Conservation (phyloP, 30 jellyfish, hydroid and myxozoan genomes). For the Clytia hemisphaerica region DNA sequence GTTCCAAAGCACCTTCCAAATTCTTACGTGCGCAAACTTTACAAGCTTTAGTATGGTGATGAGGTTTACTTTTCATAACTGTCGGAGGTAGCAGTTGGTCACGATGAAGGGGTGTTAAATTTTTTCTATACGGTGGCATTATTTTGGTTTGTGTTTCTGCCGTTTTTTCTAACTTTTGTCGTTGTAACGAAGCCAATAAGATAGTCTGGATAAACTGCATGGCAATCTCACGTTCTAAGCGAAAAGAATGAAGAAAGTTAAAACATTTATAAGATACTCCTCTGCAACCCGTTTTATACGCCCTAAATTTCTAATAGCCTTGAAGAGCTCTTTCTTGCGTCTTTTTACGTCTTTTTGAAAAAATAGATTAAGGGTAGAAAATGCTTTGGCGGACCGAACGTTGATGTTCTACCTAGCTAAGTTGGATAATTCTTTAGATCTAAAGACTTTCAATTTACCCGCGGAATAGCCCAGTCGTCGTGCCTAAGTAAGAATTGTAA, state of each 20-base stretch:
- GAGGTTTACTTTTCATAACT: not conserved
- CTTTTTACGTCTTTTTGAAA: too few relatives aligned
- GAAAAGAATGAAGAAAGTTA: not conserved
- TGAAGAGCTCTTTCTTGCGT: too few relatives aligned
- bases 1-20: slow-evolving; percentile 1
- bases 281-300: too few relatives aligned
- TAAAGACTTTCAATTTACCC: too few relatives aligned
- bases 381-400: too few relatives aligned
- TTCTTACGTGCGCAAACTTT: not conserved
- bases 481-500: too few relatives aligned
- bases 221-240: not conserved
- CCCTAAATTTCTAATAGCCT: too few relatives aligned
- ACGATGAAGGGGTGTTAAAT: not conserved
- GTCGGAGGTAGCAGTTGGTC: not conserved
- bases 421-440: too few relatives aligned
- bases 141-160: not conserved
- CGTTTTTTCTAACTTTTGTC: not conserved
- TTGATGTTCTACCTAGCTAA: too few relatives aligned
- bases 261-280: too few relatives aligned
- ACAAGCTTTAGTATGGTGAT: not conserved
- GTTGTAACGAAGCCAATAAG: slow-evolving; percentile 8
- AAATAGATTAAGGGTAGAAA: too few relatives aligned
- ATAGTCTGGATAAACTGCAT: slow-evolving; percentile 12
- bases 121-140: not conserved
- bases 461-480: too few relatives aligned